These are phyloP conservation scores for Platycheirus albimanus DNA, from an alignment of 2,888 invertebrate species.

Conservation along the genomic window DNA sequence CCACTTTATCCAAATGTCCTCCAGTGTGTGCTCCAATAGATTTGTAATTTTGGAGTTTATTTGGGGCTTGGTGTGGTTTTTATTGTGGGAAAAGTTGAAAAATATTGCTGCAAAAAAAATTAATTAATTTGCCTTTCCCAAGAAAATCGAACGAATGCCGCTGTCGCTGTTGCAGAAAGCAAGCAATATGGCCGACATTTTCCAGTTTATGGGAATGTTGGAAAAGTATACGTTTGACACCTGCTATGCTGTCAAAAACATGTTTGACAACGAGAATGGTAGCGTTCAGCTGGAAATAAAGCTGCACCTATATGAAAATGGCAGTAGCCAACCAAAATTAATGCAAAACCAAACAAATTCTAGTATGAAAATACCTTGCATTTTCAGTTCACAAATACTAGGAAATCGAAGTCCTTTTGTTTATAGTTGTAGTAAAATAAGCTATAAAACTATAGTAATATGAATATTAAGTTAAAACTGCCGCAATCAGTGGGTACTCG, in stretches of 20 bases:
- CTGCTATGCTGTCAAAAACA: constrained; percentile 14
- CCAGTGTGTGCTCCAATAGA: constrained; percentile 24
- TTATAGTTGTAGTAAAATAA: no score
- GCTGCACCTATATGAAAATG: no score
- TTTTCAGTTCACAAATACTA: no score
- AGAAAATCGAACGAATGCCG: constrained; percentile 70
- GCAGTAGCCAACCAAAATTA: no score
- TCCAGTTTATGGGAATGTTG: constrained; percentile 38
- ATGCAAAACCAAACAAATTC: no score
- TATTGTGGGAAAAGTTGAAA: neutral
- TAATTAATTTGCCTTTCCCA: constrained; percentile 33
- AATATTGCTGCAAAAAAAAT: constrained; percentile 10
- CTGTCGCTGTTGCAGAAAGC: constrained; percentile 43
- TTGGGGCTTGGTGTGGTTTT: constrained; percentile 5
- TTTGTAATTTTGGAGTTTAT: constrained; percentile 2
- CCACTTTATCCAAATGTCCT: constrained; percentile 55
- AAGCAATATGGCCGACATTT: constrained; percentile 58
- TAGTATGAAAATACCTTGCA: no score
- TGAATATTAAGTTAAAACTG: no score
- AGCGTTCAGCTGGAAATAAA: constrained; percentile 47
- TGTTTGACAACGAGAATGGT: no score
- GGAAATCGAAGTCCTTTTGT: no score
- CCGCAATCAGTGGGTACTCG: no score
- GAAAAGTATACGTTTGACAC: constrained; percentile 14
- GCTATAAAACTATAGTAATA: no score